Percentiles rank a stretch among this genome's conserved stretches.
Evolutionary conservation across 1,140 invertebrate genomes (phyloP).

Genomic region (Caligus rogercresseyi): DNA sequence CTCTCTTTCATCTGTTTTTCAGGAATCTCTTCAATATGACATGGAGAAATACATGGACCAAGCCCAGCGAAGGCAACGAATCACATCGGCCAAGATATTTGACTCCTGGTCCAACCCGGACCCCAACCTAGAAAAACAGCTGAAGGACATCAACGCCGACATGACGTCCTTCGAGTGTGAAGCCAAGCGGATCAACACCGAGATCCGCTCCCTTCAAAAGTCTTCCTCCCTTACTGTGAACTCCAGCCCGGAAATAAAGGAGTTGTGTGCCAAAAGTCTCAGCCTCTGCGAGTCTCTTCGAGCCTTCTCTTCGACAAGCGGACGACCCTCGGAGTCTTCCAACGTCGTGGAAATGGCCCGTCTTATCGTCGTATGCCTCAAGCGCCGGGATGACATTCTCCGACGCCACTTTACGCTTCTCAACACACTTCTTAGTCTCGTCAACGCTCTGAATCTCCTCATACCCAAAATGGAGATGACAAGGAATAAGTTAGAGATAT

Average conservation of each 20-base stretch:
- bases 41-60: conserved; percentile 8
- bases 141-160: neutral
- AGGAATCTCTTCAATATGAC: neutral
- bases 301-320: neutral
- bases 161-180: neutral
- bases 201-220: neutral
- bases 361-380: neutral
- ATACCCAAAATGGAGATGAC: neutral
- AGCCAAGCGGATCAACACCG: neutral
- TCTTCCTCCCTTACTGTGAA: neutral
- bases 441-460: neutral
- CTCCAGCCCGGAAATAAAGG: neutral
- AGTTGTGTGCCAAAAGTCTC: conserved; percentile 1
- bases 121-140: neutral
- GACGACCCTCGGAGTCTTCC: neutral
- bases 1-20: too few relatives aligned
- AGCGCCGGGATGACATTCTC: neutral
- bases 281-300: neutral
- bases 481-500: neutral
- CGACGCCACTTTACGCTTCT: neutral
- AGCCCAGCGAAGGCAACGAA: neutral
- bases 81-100: conserved; percentile 6
- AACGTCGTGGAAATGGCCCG: conserved; percentile 3
- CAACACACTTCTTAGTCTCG: neutral
- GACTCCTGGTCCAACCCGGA: conserved; percentile 6